phyloP scores from a whole-genome alignment of 2,113 vertebrate species.

The Asarcornis scutulata region DNA sequence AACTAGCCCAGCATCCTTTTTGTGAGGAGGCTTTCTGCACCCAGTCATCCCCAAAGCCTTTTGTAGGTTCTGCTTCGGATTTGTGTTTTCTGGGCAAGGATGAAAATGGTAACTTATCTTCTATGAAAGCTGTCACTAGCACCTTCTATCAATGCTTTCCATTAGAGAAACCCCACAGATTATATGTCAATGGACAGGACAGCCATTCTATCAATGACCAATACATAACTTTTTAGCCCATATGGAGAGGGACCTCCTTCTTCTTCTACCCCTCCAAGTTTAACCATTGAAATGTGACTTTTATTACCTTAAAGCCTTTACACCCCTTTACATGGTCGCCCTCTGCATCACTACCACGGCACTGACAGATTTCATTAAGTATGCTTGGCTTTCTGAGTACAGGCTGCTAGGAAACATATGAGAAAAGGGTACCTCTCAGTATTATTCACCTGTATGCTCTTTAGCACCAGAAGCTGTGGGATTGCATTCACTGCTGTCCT shows the following conservation, averaged over 20 bases:
- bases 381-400: background rate
- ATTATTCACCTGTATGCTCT: background rate
- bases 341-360: background rate
- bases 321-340: background rate
- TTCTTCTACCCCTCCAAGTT: background rate
- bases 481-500: background rate
- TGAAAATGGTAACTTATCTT: background rate
- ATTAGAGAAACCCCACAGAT: background rate
- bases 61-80: background rate
- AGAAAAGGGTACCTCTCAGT: background rate
- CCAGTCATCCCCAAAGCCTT: background rate
- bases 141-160: background rate
- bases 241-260: background rate
- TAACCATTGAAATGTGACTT: background rate
- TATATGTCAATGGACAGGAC: background rate
- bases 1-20: background rate
- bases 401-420: background rate
- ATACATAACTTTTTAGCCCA: background rate
- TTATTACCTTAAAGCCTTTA: background rate
- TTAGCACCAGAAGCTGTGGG: background rate
- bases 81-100: background rate
- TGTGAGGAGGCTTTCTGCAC: background rate
- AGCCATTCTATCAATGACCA: background rate
- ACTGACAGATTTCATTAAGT: background rate
- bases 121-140: background rate